These are phyloP conservation scores for Helobdella robusta DNA, from an alignment of 2,888 invertebrate genomes.

Conservation along the genomic window DNA sequence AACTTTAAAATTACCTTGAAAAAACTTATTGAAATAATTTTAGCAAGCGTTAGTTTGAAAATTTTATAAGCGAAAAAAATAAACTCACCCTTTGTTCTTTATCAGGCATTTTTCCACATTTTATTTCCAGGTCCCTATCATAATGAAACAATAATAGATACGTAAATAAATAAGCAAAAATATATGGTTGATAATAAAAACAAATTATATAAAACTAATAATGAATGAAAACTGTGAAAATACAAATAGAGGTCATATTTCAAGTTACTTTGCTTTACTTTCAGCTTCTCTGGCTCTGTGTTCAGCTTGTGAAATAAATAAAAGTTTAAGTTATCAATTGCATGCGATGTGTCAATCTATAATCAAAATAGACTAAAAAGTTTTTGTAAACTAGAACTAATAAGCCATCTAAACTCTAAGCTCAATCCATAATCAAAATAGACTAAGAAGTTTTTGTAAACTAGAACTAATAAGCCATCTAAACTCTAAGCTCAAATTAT, in stretches of 20 bases:
- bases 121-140: conserved; percentile 21
- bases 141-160: too few relatives aligned
- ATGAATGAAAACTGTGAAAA: neutral
- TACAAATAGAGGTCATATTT: neutral
- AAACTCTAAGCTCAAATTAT: too few relatives aligned
- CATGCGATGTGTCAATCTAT: too few relatives aligned
- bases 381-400: too few relatives aligned
- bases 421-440: too few relatives aligned
- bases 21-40: neutral
- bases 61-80: neutral
- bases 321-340: neutral
- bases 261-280: conserved; percentile 47
- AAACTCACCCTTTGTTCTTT: conserved; percentile 21
- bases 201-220: neutral
- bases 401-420: too few relatives aligned
- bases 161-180: neutral
- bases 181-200: neutral
- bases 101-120: conserved; percentile 21
- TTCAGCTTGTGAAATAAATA: conserved; percentile 40
- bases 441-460: too few relatives aligned
- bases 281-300: conserved; percentile 47
- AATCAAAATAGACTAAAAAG: too few relatives aligned
- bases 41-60: neutral
- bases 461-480: too few relatives aligned
- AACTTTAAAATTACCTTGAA: too few relatives aligned